phyloP scores from a whole-genome alignment of 2,113 vertebrate species.

The Turdus rufiventris region DNA sequence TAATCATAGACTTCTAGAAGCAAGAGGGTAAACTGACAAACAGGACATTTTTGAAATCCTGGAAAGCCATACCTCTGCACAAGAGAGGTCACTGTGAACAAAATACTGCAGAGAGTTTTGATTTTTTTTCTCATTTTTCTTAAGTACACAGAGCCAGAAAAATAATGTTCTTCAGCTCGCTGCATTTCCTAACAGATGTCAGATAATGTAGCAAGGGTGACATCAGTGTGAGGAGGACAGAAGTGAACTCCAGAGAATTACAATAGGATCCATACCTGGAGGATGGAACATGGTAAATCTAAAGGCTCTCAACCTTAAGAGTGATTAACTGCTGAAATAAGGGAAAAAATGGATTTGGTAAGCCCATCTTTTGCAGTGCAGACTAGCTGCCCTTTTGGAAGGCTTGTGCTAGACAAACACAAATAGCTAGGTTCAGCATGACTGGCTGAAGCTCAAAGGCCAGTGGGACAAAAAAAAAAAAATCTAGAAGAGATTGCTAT shows the following conservation, averaged over 20 bases:
- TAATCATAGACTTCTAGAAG: background rate
- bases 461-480: background rate
- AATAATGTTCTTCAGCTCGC: background rate
- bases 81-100: background rate
- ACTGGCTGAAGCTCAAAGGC: background rate
- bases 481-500: background rate
- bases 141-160: background rate
- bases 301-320: background rate
- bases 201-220: background rate
- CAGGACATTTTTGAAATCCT: background rate
- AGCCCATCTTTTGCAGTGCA: background rate
- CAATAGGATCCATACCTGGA: background rate
- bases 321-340: background rate
- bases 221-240: background rate
- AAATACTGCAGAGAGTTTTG: background rate
- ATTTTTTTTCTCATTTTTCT: background rate
- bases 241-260: background rate
- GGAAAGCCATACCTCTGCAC: background rate
- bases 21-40: background rate
- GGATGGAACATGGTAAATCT: background rate
- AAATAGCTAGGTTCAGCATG: background rate
- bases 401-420: background rate
- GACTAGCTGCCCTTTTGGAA: background rate
- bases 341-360: background rate
- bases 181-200: background rate